phyloP scores from a whole-genome alignment of 2,113 vertebrate species.

The Pelodiscus sinensis region DNA sequence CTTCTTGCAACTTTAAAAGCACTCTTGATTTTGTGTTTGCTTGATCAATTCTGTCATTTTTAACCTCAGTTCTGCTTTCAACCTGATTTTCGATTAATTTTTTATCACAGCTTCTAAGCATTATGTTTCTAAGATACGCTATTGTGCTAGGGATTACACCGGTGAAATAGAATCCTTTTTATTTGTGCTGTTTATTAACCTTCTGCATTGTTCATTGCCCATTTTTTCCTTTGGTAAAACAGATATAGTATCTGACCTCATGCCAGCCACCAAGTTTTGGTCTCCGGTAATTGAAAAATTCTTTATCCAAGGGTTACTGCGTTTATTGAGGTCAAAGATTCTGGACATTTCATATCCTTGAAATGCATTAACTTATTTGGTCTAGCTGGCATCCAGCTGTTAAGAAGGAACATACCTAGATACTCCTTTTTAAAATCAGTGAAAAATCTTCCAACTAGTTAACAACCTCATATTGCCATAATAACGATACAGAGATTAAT shows the following conservation, averaged over 20 bases:
- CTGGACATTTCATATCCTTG: slow-evolving; percentile 41
- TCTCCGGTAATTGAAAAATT: slow-evolving; percentile 78
- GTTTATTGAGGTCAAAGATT: slow-evolving; percentile 73
- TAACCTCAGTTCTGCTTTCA: background rate
- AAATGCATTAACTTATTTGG: slow-evolving; percentile 51
- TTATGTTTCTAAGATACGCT: background rate
- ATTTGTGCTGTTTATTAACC: slow-evolving; percentile 71
- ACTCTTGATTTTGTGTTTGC: background rate
- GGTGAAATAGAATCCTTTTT: slow-evolving; percentile 62
- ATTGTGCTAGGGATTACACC: slow-evolving; percentile 6
- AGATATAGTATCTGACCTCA: slow-evolving; percentile 58
- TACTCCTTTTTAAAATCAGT: slow-evolving; percentile 39
- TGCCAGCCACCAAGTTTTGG: slow-evolving; percentile 46
- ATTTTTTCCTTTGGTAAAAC: slow-evolving; percentile 51
- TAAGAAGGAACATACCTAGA: slow-evolving; percentile 37
- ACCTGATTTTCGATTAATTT: slow-evolving; percentile 45
- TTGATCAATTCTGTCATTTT: slow-evolving; percentile 16
- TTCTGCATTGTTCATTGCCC: slow-evolving; percentile 44
- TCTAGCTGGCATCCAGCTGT: background rate
- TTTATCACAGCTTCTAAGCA: slow-evolving; percentile 22
- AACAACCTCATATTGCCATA: background rate
- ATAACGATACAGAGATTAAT: slow-evolving; percentile 21
- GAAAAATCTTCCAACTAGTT: slow-evolving; percentile 6
- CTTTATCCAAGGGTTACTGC: slow-evolving; percentile 58
- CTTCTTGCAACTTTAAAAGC: slow-evolving; percentile 13